Percentiles rank a stretch among this genome's conserved stretches.
Evolutionary conservation across 2,888 invertebrate genomes (phyloP).

Genomic region (Hirtodrosophila cameraria): DNA sequence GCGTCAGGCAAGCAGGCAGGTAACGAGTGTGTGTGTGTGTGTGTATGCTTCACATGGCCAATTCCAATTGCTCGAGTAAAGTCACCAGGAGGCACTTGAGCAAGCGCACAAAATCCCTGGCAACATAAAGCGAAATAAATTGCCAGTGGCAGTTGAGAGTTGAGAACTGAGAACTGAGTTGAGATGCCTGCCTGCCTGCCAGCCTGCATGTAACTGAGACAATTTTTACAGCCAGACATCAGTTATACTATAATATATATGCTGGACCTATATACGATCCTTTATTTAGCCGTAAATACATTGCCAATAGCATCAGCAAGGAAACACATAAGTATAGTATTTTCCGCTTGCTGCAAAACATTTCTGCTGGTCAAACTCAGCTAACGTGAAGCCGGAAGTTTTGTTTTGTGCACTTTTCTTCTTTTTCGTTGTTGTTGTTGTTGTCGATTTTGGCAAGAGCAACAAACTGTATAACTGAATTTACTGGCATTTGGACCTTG

Average conservation of each 20-base stretch:
- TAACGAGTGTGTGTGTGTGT: neutral
- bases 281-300: slow-evolving; percentile 21
- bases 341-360: slow-evolving; percentile 14
- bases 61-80: slow-evolving; percentile 32
- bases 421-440: too few species aligned
- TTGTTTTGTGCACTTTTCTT: slow-evolving; percentile 17
- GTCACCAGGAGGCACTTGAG: slow-evolving; percentile 26
- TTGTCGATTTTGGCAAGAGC: neutral
- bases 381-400: slow-evolving; percentile 23
- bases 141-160: slow-evolving; percentile 55
- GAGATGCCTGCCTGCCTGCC: slow-evolving; percentile 10
- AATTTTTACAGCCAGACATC: slow-evolving; percentile 42
- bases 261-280: neutral
- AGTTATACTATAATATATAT: neutral
- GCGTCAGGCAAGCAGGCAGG: slow-evolving; percentile 2
- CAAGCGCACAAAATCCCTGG: slow-evolving; percentile 26
- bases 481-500: slow-evolving; percentile 3
- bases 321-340: too few species aligned
- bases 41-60: slow-evolving; percentile 31
- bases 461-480: slow-evolving; percentile 15
- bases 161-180: too few species aligned
- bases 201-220: slow-evolving; percentile 46
- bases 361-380: slow-evolving; percentile 18
- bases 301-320: slow-evolving; percentile 14
- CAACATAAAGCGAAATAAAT: slow-evolving; percentile 63